Base-by-base conservation (phyloP, 1,140 invertebrate genomes). In the Habropoda laboriosa region DNA sequence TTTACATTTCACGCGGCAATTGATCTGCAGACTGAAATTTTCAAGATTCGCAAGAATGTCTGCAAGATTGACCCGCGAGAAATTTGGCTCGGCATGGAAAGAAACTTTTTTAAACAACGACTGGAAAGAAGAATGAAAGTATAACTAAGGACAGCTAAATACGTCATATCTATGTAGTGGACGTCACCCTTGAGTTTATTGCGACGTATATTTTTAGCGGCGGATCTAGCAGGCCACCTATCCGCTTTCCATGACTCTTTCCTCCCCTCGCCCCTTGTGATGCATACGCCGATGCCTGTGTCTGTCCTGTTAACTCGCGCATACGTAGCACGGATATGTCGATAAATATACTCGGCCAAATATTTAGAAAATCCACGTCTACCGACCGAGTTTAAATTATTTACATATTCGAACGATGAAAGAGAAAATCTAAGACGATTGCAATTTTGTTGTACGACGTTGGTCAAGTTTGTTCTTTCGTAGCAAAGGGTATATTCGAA, bases 261-360 rank as follows among this genome's bases (percentile, higher is more conserved):
- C 58, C 76, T 53, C 73, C 80, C 64, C 75, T 68, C 68, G 45
- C 38, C 55, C 80, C 64, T 51, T 53, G 4, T 38, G 66, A 12
- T 70, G 75, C 55, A 71, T 71, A 58, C 61, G 40, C 42, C 13
- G n/a, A n/a, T 60, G 38, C 55, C 51, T 58, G 63, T 47, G 42
- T 38, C 8, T 18, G 40, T 60, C 75, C n/a, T 42, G 63, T 68
- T 47, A 55, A 30, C 27, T 53, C 30, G 35, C 55, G 38, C 61
- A n/a, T 45, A 63, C 70, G 45, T 67, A 40, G 35, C 47, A 61
- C 38, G 47, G 61, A 70, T 74, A 80, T 70, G 80, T 83, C 80
- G 81, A 88, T 89, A 90, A 90, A 90, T 86, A 88, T 83, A 88
- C 83, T 80, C 64, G 67, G 61, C 76, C 81, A 88, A 90, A 90